Conservation (phyloP, 1,140 invertebrate species). For the Drosophila nigrodunni region DNA sequence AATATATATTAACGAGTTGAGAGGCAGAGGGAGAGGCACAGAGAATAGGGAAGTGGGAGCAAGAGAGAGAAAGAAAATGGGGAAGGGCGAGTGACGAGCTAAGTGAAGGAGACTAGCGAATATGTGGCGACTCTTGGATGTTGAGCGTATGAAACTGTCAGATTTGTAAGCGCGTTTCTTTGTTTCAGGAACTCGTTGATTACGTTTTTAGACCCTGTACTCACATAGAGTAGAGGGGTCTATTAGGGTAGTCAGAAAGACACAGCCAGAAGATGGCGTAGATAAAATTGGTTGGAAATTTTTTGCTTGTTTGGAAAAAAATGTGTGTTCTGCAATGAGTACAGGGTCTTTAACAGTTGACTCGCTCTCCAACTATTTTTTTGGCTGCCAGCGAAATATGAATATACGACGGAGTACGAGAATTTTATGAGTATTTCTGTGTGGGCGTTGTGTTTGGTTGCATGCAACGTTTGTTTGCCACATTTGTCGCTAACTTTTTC, state of each 20-base stretch:
- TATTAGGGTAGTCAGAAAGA: no score
- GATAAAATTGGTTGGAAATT: no score
- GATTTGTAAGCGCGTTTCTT: conserved; percentile 9
- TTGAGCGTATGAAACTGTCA: conserved; percentile 15
- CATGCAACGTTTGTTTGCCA: neutral
- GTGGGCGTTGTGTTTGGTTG: neutral
- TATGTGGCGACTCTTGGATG: neutral
- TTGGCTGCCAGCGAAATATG: conserved; percentile 4
- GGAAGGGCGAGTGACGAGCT: no score
- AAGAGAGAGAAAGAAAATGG: no score
- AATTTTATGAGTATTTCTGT: neutral
- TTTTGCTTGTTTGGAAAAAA: no score
- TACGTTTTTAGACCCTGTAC: neutral
- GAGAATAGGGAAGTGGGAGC: no score
- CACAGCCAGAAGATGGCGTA: no score
- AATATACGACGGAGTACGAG: neutral
- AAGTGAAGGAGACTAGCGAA: neutral
- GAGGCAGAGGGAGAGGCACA: neutral
- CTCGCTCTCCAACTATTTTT: neutral
- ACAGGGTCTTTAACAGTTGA: no score
- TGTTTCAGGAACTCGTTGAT: conserved; percentile 10
- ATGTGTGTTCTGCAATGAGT: no score
- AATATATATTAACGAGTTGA: conserved; percentile 7
- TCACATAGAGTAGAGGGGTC: no score
- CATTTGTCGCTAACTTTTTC: conserved; percentile 13